phyloP scores from a whole-genome alignment of 2,797 vertebrate species.

The Amniataba percoides region DNA sequence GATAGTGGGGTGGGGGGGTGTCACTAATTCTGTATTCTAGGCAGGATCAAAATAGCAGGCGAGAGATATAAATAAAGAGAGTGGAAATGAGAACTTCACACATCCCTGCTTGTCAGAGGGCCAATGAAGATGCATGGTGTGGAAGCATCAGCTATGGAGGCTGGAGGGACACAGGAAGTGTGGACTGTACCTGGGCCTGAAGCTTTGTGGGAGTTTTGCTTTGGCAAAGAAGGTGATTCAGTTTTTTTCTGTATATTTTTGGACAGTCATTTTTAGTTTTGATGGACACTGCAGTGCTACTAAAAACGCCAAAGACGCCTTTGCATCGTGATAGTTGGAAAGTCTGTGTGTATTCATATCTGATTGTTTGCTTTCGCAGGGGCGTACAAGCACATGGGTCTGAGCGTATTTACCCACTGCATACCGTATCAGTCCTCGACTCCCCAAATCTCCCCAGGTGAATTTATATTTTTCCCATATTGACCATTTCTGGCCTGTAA shows the following conservation, averaged over 20 bases:
- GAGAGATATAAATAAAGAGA: constrained; percentile 91
- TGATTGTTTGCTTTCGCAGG: constrained; percentile 39
- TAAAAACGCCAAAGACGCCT: constrained; percentile 22
- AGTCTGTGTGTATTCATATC: constrained; percentile 9
- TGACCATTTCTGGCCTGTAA: constrained; percentile 65
- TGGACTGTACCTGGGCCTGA: constrained; percentile 29
- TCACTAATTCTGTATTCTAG: constrained; percentile 92
- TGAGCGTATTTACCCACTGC: constrained; percentile 38
- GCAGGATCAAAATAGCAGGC: constrained; percentile 92
- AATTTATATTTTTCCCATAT: constrained; percentile 57
- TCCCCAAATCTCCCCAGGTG: constrained; percentile 48
- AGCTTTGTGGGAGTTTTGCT: constrained; percentile 33
- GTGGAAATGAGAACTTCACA: constrained; percentile 92
- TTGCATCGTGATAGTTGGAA: constrained; percentile 17
- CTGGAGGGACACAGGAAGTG: constrained; percentile 78
- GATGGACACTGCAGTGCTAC: constrained; percentile 6
- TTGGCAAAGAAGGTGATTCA: constrained; percentile 28
- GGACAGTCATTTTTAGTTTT: constrained; percentile 33
- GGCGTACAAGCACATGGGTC: constrained; percentile 3
- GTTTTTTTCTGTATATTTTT: constrained; percentile 24
- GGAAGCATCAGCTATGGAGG: constrained; percentile 78
- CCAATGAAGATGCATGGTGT: constrained; percentile 90
- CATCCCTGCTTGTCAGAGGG: constrained; percentile 89
- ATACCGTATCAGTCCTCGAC: constrained; percentile 30
- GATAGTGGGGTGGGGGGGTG: constrained; percentile 39